Evolutionary conservation across 1,140 invertebrate genomes (phyloP).

Genomic region (Panagrolaimus sp.): DNA sequence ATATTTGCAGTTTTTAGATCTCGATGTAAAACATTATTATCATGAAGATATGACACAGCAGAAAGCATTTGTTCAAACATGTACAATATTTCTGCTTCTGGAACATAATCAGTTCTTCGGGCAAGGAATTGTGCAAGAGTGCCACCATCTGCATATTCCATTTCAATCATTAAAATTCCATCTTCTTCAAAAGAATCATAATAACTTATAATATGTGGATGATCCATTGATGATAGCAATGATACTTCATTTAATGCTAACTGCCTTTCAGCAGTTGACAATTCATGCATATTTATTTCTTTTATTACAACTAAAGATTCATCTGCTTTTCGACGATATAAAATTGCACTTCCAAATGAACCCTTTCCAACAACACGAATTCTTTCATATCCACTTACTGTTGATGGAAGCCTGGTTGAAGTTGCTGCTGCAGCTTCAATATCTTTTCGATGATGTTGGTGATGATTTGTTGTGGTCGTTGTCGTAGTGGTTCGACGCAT

Average conservation of each 20-base stretch:
- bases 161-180: conserved; percentile 71
- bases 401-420: too few relatives aligned
- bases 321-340: conserved; percentile 68
- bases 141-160: conserved; percentile 74
- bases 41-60: conserved; percentile 70
- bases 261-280: conserved; percentile 67
- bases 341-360: conserved; percentile 70
- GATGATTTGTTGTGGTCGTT: too few relatives aligned
- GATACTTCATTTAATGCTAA: conserved; percentile 71
- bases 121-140: conserved; percentile 68
- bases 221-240: conserved; percentile 69
- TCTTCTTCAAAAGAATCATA: conserved; percentile 72
- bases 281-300: conserved; percentile 70
- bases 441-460: too few relatives aligned
- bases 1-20: conserved; percentile 75
- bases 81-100: conserved; percentile 66
- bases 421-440: too few relatives aligned
- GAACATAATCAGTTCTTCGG: conserved; percentile 61
- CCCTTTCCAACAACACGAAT: conserved; percentile 58
- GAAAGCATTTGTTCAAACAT: conserved; percentile 70
- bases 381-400: background rate
- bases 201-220: conserved; percentile 72
- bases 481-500: too few relatives aligned
- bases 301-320: conserved; percentile 70
- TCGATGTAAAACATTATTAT: conserved; percentile 70